Conservation (phyloP, 2,113 vertebrate genomes). For the Panthera uncia region DNA sequence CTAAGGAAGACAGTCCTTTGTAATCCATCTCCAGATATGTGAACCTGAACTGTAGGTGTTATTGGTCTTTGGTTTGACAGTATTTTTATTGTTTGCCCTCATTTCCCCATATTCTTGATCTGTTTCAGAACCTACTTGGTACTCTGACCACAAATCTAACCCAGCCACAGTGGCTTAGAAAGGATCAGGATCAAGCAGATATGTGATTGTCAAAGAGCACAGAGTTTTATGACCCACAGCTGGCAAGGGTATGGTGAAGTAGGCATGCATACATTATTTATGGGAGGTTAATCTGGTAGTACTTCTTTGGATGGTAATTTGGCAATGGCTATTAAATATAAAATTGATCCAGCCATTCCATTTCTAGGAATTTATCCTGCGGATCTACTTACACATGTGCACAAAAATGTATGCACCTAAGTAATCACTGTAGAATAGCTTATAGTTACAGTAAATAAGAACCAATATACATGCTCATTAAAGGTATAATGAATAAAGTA, state of each 20-base stretch:
- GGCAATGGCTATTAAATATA: not conserved
- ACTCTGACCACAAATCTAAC: conserved; percentile 9
- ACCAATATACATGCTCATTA: not conserved
- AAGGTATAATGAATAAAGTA: not conserved
- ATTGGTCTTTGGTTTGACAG: not conserved
- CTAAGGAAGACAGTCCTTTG: not conserved
- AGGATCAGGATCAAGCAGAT: not conserved
- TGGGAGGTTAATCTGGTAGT: not conserved
- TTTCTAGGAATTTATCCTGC: not conserved
- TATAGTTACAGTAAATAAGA: conserved; percentile 15
- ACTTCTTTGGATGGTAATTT: not conserved
- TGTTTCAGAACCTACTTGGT: conserved; percentile 36
- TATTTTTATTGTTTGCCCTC: conserved; percentile 28
- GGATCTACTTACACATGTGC: not conserved
- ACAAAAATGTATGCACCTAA: not conserved
- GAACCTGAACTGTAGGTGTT: not conserved
- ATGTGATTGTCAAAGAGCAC: not conserved
- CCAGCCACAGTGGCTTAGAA: not conserved
- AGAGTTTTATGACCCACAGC: not conserved
- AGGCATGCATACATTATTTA: not conserved
- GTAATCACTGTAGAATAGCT: not conserved
- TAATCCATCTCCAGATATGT: not conserved
- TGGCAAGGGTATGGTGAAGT: not conserved
- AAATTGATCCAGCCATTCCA: conserved; percentile 27
- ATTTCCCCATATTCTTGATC: not conserved